Percentiles rank a stretch among this genome's conserved stretches.
Conservation (phyloP, 1,140 invertebrate species). For the Drosophila novamexicana region DNA sequence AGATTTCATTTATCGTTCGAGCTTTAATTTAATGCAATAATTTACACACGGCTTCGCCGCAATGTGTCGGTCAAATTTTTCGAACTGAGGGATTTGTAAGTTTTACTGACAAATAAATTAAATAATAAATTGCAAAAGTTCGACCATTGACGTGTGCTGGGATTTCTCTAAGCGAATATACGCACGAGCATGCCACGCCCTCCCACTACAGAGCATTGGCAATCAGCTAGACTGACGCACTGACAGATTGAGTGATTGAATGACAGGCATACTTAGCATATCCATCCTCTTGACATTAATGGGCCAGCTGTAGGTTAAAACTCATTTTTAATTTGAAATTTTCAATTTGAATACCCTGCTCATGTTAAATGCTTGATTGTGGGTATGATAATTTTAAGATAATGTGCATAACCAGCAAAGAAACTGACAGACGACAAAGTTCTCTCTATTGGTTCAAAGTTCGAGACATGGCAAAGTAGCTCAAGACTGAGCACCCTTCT, state of each 20-base stretch:
- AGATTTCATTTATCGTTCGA: slow-evolving; percentile 49
- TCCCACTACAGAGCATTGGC: background rate
- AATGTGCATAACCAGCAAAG: too few species aligned
- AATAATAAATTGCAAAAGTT: slow-evolving; percentile 79
- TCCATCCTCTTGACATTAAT: slow-evolving; percentile 61
- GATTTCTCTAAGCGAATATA: slow-evolving; percentile 76
- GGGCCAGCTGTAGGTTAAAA: slow-evolving; percentile 47
- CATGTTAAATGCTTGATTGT: background rate
- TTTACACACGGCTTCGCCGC: slow-evolving; percentile 61
- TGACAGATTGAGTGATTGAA: slow-evolving; percentile 3
- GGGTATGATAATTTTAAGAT: too few species aligned
- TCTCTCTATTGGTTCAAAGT: too few species aligned
- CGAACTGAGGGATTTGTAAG: slow-evolving; percentile 59
- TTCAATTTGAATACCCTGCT: slow-evolving; percentile 5
- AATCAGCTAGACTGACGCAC: slow-evolving; percentile 16
- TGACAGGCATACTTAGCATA: slow-evolving; percentile 37
- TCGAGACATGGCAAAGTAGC: too few species aligned
- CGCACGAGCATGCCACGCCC: slow-evolving; percentile 34
- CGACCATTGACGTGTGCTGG: slow-evolving; percentile 40
- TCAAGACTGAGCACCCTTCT: too few species aligned
- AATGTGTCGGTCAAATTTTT: slow-evolving; percentile 43
- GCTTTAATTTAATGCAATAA: slow-evolving; percentile 70
- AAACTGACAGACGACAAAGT: too few species aligned
- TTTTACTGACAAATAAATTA: slow-evolving; percentile 74
- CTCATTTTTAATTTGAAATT: slow-evolving; percentile 34